These are phyloP conservation scores for Ciconia maguari DNA, from an alignment of 2,113 vertebrate species.

Conservation along the genomic window DNA sequence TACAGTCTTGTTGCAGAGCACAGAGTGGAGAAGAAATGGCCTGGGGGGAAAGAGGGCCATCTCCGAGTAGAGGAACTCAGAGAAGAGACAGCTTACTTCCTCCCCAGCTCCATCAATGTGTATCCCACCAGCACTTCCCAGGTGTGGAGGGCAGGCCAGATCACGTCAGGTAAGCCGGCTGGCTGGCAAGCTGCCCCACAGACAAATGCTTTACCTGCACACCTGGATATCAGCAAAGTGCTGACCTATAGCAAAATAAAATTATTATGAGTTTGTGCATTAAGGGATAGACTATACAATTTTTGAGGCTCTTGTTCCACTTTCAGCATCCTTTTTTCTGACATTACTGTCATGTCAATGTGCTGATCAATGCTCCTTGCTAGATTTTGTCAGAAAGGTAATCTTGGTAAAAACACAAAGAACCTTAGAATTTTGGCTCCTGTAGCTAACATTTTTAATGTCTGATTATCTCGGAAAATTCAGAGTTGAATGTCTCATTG, in stretches of 20 bases:
- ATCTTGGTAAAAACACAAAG: neutral
- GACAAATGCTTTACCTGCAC: neutral
- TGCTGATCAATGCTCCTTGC: rapidly evolving
- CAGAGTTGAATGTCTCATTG: neutral
- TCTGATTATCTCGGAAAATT: neutral
- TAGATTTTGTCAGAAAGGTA: neutral
- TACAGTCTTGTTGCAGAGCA: neutral
- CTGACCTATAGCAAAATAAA: neutral
- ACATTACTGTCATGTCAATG: neutral
- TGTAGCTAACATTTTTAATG: neutral
- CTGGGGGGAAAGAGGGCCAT: neutral
- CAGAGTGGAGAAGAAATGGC: neutral
- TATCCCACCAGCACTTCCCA: neutral
- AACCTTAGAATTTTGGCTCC: neutral
- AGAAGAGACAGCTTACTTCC: neutral
- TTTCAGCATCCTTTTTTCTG: neutral
- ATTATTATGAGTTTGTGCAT: neutral
- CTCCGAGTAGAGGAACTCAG: neutral
- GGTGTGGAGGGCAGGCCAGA: neutral
- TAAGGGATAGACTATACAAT: neutral
- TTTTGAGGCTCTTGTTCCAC: neutral
- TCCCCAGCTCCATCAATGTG: neutral
- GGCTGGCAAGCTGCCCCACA: neutral
- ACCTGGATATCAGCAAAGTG: neutral
- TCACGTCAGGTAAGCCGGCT: neutral